These are phyloP conservation scores for Lanistes nyassanus DNA, from an alignment of 1,140 invertebrate genomes.

Conservation along the genomic window DNA sequence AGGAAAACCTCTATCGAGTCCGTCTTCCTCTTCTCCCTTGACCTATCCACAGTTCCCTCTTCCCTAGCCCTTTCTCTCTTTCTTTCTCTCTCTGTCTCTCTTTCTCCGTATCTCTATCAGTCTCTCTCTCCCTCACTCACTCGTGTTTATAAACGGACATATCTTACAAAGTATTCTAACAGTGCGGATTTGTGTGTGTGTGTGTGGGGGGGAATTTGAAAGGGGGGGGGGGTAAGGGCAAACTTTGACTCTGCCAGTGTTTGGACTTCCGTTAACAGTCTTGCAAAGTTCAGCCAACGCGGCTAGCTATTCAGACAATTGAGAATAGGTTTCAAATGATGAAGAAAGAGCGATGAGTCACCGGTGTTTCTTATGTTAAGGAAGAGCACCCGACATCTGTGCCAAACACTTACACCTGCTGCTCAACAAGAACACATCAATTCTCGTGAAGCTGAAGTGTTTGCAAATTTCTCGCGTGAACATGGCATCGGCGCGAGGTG, in stretches of 20 bases:
- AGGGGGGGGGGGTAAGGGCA: neutral
- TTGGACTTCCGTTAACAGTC: neutral
- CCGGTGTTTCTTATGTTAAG: no score
- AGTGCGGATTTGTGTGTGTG: neutral
- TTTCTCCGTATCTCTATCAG: conserved; percentile 11
- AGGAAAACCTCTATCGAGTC: neutral
- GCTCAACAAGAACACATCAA: no score
- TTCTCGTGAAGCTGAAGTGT: no score
- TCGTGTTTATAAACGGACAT: neutral
- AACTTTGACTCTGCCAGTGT: neutral
- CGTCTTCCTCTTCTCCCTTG: neutral
- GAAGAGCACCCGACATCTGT: no score
- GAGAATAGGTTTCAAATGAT: neutral
- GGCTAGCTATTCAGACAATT: neutral
- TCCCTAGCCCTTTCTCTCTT: conserved; percentile 8
- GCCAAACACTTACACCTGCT: no score
- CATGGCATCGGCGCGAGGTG: no score
- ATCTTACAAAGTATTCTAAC: neutral
- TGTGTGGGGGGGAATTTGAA: neutral
- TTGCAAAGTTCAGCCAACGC: neutral
- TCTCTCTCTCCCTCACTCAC: neutral
- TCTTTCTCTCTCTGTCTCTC: conserved; percentile 7
- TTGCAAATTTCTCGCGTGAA: no score
- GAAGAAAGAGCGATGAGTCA: neutral
- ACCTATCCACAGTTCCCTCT: neutral